A percentile compares a stretch with the other conserved stretches of the same genome.
phyloP scores from a whole-genome alignment of 2,888 invertebrate genomes.

The Balanococcus diminutus region DNA sequence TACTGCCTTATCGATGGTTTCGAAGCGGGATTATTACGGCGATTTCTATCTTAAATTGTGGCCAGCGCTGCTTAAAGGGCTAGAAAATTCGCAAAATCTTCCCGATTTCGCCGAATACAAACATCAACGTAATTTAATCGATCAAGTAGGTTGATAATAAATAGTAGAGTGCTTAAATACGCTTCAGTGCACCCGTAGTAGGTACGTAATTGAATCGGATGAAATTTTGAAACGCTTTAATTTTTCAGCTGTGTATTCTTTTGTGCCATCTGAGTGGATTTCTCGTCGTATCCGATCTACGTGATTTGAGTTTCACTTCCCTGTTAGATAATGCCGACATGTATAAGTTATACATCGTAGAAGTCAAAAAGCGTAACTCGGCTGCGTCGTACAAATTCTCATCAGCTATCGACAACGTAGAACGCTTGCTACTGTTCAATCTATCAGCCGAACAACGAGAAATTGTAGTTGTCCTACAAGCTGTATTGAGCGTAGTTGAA shows the following conservation, averaged over 20 bases:
- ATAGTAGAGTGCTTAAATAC: too few species aligned
- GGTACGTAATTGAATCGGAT: too few species aligned
- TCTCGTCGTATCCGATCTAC: neutral
- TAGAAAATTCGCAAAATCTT: slow-evolving; percentile 78
- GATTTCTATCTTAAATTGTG: slow-evolving; percentile 70
- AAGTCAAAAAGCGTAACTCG: neutral
- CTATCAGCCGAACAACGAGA: neutral
- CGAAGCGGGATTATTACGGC: slow-evolving; percentile 70
- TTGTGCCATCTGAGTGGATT: slow-evolving; percentile 31
- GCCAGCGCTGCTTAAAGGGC: slow-evolving; percentile 73
- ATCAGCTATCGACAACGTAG: neutral
- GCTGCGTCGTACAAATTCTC: neutral
- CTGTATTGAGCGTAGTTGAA: neutral
- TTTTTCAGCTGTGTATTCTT: slow-evolving; percentile 27
- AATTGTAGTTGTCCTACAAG: neutral
- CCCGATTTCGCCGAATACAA: slow-evolving; percentile 84
- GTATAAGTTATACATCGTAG: neutral
- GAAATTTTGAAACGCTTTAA: too few species aligned
- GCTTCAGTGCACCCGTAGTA: too few species aligned
- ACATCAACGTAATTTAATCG: slow-evolving; percentile 83
- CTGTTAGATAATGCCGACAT: neutral
- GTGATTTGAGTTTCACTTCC: neutral
- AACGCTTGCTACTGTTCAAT: neutral
- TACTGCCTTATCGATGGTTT: slow-evolving; percentile 72
- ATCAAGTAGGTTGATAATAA: slow-evolving; percentile 68